A percentile compares a stretch with the other conserved stretches of the same genome.
Evolutionary conservation across 2,113 vertebrate genomes (phyloP).

Genomic region (Tachysurus fulvidraco): DNA sequence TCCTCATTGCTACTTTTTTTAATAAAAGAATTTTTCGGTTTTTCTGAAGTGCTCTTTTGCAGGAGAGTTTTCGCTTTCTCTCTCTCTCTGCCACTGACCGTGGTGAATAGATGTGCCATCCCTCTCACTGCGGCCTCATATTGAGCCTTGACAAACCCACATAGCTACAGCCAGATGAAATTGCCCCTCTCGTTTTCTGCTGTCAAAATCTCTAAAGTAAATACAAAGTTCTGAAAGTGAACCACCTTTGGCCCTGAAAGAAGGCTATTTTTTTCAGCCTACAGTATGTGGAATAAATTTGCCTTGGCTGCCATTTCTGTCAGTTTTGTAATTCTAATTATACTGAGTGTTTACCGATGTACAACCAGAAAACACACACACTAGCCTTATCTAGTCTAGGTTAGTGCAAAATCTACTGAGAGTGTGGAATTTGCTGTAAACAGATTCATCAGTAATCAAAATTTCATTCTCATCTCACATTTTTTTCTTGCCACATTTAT

Average conservation of each 20-base stretch:
- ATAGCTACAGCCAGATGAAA: background rate
- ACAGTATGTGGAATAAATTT: background rate
- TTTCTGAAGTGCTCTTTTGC: background rate
- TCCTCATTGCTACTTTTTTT: background rate
- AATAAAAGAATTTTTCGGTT: background rate
- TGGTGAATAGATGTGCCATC: background rate
- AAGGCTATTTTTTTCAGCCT: background rate
- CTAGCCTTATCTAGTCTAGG: background rate
- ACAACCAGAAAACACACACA: background rate
- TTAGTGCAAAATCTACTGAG: background rate
- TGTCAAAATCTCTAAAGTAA: conserved; percentile 26
- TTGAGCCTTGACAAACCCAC: background rate
- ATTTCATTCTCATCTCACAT: background rate
- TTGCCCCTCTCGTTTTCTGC: background rate
- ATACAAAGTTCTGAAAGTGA: background rate
- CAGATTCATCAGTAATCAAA: background rate
- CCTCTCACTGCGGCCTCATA: background rate
- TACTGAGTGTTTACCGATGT: background rate
- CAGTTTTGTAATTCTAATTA: background rate
- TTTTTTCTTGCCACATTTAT: background rate
- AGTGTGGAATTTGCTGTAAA: background rate
- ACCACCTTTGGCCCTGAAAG: background rate
- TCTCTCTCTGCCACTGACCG: background rate
- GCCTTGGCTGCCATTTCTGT: background rate
- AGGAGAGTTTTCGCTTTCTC: background rate